A percentile compares a stretch with the other conserved stretches of the same genome.
phyloP scores from a whole-genome alignment of 2,797 vertebrate species.

The Bufotes viridis region DNA sequence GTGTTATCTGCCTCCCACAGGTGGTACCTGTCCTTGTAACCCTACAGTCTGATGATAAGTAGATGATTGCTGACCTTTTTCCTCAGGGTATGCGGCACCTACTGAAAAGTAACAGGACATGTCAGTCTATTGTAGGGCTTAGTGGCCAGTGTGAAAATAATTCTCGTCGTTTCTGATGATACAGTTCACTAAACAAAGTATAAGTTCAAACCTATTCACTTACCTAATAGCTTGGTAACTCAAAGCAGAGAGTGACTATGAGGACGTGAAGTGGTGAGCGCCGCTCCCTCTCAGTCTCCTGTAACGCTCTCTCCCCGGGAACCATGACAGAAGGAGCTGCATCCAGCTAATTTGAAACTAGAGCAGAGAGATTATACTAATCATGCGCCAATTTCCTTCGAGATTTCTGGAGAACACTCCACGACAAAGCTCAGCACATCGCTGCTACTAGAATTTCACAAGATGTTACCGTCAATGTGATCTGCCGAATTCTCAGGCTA shows the following conservation, averaged over 20 bases:
- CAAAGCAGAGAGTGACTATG: not conserved
- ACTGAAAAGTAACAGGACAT: too few relatives aligned
- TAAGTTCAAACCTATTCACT: too few relatives aligned
- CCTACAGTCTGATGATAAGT: too few relatives aligned
- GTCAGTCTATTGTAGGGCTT: too few relatives aligned
- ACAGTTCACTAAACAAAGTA: too few relatives aligned
- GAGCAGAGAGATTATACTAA: not conserved
- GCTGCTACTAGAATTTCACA: slow-evolving; percentile 17
- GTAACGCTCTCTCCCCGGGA: not conserved
- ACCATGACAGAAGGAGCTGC: not conserved
- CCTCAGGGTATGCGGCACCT: too few relatives aligned
- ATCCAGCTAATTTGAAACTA: not conserved
- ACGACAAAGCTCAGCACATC: not conserved
- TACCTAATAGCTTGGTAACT: too few relatives aligned
- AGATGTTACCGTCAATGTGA: not conserved
- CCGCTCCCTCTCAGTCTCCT: not conserved
- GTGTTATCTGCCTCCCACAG: too few relatives aligned
- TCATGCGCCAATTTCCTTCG: not conserved
- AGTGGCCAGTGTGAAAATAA: too few relatives aligned
- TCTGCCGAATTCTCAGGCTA: not conserved
- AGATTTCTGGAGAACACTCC: not conserved
- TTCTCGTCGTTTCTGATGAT: too few relatives aligned
- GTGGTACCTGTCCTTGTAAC: too few relatives aligned
- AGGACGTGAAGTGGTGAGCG: not conserved
- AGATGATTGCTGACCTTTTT: too few relatives aligned